phyloP scores from a whole-genome alignment of 2,888 invertebrate species.

The Anagyrus pseudococci region DNA sequence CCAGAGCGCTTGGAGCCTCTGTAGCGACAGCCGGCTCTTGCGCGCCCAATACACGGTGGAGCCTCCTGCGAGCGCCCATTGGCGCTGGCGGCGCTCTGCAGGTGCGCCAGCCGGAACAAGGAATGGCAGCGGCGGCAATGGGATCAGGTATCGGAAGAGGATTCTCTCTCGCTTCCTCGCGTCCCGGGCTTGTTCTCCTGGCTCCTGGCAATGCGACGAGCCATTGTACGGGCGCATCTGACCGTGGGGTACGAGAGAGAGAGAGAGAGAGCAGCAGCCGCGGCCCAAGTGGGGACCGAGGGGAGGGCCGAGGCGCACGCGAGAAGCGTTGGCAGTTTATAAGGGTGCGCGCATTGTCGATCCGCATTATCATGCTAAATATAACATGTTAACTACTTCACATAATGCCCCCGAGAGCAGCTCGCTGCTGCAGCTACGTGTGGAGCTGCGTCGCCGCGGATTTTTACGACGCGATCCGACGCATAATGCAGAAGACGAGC shows the following conservation, averaged over 20 bases:
- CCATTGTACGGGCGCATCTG: slow-evolving; percentile 61
- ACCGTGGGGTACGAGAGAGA: slow-evolving; percentile 54
- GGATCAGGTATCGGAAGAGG: slow-evolving; percentile 59
- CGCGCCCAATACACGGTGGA: too few species aligned
- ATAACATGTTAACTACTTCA: slow-evolving; percentile 73
- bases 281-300: slow-evolving; percentile 35
- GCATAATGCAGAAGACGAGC: too few species aligned
- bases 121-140: slow-evolving; percentile 33
- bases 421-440: too few species aligned
- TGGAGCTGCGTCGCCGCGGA: too few species aligned
- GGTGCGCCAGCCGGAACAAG: slow-evolving; percentile 10
- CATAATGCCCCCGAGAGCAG: slow-evolving; percentile 56
- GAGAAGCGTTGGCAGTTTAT: slow-evolving; percentile 60
- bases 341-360: slow-evolving; percentile 59
- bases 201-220: slow-evolving; percentile 31
- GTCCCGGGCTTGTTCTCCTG: too few species aligned
- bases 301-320: too few species aligned
- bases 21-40: too few species aligned
- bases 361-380: slow-evolving; percentile 62
- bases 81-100: slow-evolving; percentile 35
- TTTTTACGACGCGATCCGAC: too few species aligned
- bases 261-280: slow-evolving; percentile 26
- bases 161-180: too few species aligned
- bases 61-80: too few species aligned
- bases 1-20: too few species aligned